These are phyloP conservation scores for Leuctra nigra DNA, from an alignment of 2,888 invertebrate species.

Conservation along the genomic window DNA sequence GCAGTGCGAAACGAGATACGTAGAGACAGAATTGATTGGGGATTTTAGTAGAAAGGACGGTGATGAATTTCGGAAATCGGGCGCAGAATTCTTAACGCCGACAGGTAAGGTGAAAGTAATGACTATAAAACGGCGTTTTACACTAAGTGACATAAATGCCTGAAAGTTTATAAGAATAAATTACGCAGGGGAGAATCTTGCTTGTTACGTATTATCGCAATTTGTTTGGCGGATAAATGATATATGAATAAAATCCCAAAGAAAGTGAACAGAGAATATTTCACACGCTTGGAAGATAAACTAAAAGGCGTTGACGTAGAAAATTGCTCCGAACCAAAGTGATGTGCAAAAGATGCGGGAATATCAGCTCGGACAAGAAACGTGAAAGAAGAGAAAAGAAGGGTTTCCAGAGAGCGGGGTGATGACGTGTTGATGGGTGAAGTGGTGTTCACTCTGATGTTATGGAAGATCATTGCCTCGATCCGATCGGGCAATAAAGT, in stretches of 20 bases:
- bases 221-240: no score
- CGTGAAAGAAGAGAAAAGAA: not conserved
- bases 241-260: no score
- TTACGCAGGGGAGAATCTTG: no score
- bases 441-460: conserved; percentile 17
- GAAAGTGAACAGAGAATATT: no score
- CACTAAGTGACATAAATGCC: no score
- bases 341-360: conserved; percentile 5
- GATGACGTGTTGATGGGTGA: conserved; percentile 15
- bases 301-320: not conserved
- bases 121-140: not conserved
- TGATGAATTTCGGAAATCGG: not conserved
- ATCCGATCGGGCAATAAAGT: conserved; percentile 20
- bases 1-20: not conserved
- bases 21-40: not conserved
- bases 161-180: no score
- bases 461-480: conserved; percentile 20
- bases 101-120: conserved; percentile 4
- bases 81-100: not conserved
- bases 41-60: conserved; percentile 1
- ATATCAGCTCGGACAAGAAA: not conserved
- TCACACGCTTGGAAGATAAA: no score
- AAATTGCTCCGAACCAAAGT: conserved; percentile 9
- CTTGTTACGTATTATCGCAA: no score
- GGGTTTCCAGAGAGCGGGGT: not conserved